Conservation (phyloP, 2,113 vertebrate species). For the Alosa alosa region DNA sequence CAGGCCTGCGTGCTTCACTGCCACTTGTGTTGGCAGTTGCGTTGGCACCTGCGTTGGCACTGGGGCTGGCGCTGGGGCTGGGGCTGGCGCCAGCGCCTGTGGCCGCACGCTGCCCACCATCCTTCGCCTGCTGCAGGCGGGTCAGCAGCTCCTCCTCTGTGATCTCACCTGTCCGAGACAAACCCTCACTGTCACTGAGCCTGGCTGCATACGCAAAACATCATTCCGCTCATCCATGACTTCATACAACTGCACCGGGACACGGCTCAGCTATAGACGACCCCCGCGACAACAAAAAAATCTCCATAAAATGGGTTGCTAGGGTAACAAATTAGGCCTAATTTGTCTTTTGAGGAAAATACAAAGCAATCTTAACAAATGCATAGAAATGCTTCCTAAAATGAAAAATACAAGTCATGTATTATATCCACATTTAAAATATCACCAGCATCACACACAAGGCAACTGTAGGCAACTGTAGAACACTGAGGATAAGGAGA, state of each 20-base stretch:
- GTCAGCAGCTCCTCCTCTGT: constrained; percentile 93
- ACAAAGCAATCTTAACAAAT: not conserved
- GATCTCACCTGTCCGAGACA: constrained; percentile 80
- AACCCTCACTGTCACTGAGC: not conserved
- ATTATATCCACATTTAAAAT: not conserved
- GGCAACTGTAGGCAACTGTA: not conserved
- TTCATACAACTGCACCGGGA: not conserved
- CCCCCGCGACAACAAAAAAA: not conserved
- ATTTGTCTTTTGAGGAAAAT: not conserved
- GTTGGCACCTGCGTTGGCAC: constrained; percentile 9
- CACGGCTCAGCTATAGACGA: not conserved
- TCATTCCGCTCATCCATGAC: not conserved
- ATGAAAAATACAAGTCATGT: constrained; percentile 18
- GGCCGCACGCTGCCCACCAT: constrained; percentile 80
- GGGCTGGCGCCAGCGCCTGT: constrained; percentile 47
- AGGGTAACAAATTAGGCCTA: not conserved
- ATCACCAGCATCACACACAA: constrained; percentile 15
- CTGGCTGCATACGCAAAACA: not conserved
- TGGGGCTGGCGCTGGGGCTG: not conserved
- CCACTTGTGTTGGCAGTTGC: constrained; percentile 43
- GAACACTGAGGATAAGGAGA: not conserved
- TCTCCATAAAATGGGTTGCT: not conserved
- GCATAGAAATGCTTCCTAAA: not conserved
- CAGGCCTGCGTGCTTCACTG: constrained; percentile 30
- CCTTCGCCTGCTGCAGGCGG: constrained; percentile 94